Base-by-base conservation (phyloP, 2,113 vertebrate genomes). In the Fregata magnificens region DNA sequence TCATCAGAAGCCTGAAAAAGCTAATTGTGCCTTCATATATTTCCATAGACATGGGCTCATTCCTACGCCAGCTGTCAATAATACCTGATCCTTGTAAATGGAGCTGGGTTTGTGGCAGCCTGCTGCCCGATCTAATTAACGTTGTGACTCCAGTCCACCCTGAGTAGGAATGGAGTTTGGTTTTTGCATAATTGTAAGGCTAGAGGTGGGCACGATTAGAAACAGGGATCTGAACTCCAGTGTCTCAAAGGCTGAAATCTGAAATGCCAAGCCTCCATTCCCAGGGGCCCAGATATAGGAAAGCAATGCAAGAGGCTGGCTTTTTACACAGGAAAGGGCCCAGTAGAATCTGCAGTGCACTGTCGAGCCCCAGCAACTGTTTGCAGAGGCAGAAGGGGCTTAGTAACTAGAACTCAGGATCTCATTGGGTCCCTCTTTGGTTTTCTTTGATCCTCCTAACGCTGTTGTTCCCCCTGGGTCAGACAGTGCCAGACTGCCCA, bases 1-100 rank as follows among this genome's bases (percentile, higher is more conserved):
- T 94, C 8, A 86, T 95, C 89, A 59, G 66, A 61, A 87, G n/a
- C 81, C 65, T 85, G 62, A 38, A 80, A 80, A 91, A 93, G 65
- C 80, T 93, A 93, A 95, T 92, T 95, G 73, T 38, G 34, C 1
- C 7, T 93, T 89, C 44, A 76, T 91, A 20, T 44, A 73, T 62
- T 95, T 93, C 70, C 58, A 49, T n/a, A 76, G 73, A 45, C 73
- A 58, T 1, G 2, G 65, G 34, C 81, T 91, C 56, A 65, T 82
- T 95, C 52, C 49, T 47, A 6, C 13, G 31, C 53, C 82, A 93
- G 58, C 49, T 87, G 77, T 80, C 93, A 94, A 42, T 85, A 87
- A 76, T 76, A 89, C 61, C 44, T 55, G 80, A 81, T 82, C 36
- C 1, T 2, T 82, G 84, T 16, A 79, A 72, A 85, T 25, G 58